These are phyloP conservation scores for Clitarchus hookeri DNA, from an alignment of 2,888 invertebrate genomes.

Conservation along the genomic window DNA sequence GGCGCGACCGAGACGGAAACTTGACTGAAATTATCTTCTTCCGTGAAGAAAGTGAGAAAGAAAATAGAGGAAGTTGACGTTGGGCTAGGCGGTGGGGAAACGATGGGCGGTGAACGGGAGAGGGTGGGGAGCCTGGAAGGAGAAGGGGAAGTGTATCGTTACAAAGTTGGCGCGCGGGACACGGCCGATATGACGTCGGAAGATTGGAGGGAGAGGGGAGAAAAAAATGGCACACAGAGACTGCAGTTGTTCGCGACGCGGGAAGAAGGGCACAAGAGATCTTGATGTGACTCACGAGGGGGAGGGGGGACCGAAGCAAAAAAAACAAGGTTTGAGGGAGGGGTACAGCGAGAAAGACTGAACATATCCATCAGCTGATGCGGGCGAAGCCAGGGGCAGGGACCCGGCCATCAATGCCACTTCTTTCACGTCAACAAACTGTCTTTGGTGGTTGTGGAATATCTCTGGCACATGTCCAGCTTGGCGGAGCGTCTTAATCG, in stretches of 20 bases:
- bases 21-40: conserved; percentile 14
- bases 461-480: conserved; percentile 8
- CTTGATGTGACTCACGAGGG: neutral
- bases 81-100: neutral
- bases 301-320: neutral
- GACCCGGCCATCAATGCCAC: neutral
- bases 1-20: neutral
- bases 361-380: conserved; percentile 6
- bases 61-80: neutral
- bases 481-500: neutral
- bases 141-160: neutral
- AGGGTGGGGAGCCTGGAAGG: neutral
- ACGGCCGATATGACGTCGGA: neutral
- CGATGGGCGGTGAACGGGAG: neutral
- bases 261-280: neutral
- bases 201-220: neutral
- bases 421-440: conserved; percentile 14
- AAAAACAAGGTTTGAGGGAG: neutral
- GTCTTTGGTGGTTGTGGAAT: neutral
- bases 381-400: neutral
- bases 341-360: neutral
- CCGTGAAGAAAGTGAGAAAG: neutral
- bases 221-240: neutral
- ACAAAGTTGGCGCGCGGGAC: conserved; percentile 6
- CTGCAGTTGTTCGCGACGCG: neutral